Base-by-base conservation (phyloP, 2,113 vertebrate species). In the Pelecanoides urinatrix region DNA sequence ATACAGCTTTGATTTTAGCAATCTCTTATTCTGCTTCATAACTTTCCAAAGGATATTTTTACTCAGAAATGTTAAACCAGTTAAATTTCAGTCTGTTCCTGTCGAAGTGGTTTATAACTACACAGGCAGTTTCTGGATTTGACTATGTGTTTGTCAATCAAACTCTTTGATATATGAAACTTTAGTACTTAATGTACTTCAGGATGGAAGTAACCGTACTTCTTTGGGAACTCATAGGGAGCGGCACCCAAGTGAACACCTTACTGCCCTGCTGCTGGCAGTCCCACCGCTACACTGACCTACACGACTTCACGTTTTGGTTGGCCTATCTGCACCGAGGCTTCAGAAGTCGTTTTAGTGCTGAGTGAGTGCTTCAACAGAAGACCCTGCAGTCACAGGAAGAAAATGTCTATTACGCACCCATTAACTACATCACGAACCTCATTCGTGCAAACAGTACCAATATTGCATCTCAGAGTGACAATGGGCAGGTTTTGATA, bases 41-140 rank as follows among this genome's bases (percentile, higher is more conserved):
- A 90, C 62, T 90, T 91, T 90, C 49, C 25, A 92, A 90, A 85
- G 45, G 32, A 50, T 81, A 88, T 92, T 91, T 95, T 91, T 65
- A 73, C 38, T 61, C 45, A 49, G 66, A 30, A 76, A 89, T 4
- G 5, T 89, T 87, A 95, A 91, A 88, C 52, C 71, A 82, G 74
- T 52, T 91, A 86, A 87, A 90, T 38, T 92, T 85, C 45, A 61
- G 73, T 78, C 66, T 83, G 32, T 27, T 89, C n/a, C 36, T 72
- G 86, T 90, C 90, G 79, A 61, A 82, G 65, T 36, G 29, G 62
- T 74, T 95, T 96, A 84, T 45, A 44, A 91, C 84, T 82, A 76
- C 27, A 66, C 7, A 53, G 29, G 19, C 53, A 83, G 20, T 74
- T 90, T 82, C 88, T 79, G 94, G 20, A 78, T 84, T 82, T 88